A percentile compares a stretch with the other conserved stretches of the same genome.
Evolutionary conservation across 2,113 vertebrate species (phyloP).

Genomic region (Pygoscelis adeliae): DNA sequence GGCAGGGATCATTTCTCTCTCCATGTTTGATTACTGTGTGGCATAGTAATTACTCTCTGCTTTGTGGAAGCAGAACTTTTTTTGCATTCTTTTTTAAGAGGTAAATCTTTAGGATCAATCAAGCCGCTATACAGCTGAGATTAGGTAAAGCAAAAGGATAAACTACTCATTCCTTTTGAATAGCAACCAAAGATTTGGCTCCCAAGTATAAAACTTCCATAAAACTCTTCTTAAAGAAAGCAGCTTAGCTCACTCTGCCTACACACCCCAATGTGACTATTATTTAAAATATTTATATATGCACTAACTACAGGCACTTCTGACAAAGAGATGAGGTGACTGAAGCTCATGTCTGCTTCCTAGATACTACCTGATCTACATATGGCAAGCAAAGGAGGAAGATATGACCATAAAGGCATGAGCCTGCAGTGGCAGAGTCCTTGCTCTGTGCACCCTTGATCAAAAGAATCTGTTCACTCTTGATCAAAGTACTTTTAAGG

Average conservation of each 20-base stretch:
- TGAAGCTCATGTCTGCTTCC: not conserved
- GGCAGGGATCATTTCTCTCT: not conserved
- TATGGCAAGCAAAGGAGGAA: not conserved
- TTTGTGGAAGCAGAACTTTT: not conserved
- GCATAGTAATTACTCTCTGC: not conserved
- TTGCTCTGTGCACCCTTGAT: not conserved
- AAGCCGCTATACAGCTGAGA: not conserved
- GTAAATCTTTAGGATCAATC: not conserved
- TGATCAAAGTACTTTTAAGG: not conserved
- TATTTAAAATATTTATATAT: not conserved
- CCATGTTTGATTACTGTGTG: not conserved
- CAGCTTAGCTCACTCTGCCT: not conserved
- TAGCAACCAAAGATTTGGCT: not conserved
- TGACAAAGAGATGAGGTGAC: not conserved
- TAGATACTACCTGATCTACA: not conserved
- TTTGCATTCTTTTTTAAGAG: not conserved
- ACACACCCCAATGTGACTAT: not conserved
- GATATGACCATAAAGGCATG: not conserved
- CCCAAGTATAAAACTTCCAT: not conserved
- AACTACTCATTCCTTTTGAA: not conserved
- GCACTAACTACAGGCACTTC: not conserved
- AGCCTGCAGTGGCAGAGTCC: not conserved
- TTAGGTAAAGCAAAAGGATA: not conserved
- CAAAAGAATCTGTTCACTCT: not conserved
- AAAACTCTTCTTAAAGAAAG: not conserved